Base-by-base conservation (phyloP, 1,140 invertebrate species). In the Ganaspis sp. region DNA sequence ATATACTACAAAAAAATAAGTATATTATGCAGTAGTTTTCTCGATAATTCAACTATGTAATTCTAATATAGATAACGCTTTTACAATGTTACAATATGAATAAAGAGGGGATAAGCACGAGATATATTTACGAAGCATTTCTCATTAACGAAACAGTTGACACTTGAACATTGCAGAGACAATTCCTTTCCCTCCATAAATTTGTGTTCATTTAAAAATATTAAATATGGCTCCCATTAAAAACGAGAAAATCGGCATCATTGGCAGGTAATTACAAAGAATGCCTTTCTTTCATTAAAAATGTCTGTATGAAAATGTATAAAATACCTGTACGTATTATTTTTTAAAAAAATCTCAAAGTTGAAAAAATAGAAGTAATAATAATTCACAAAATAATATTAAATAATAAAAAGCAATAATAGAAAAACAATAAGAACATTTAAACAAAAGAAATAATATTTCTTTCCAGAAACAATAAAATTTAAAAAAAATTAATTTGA, bases 211-310 rank as follows among this genome's bases (percentile, higher is more conserved):
- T n/a, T 64, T 64, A n/a, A 64, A 64, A 64, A n/a, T 4, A 29
- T 29, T 12, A 12, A 69, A 70, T 1, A 83, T 83, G 81, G 58
- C 58, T 72, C 54, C 89, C 69, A 15, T 53, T 4, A 91, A 88
- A 58, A 85, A 86, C 23, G 93, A 93, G 87, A 95, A 94, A 89
- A 92, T 95, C 78, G 94, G 93, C 64, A 95, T 95, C 72, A 89
- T 94, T 54, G 94, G 94, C 84, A 94, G 93, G 94, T 94, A 88
- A 85, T 84, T 45, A 49, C 1, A 15, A 17, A 4, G 17, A 17
- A 3, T 17, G 17, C n/a, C 2, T 49, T 17, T 49, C 9, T 45
- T n/a, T 4, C 2, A 49, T 49, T 5, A 17, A 49, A 49, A n/a
- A n/a, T n/a, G n/a, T n/a, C n/a, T n/a, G n/a, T 49, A 12, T 12